Evolutionary conservation across 2,797 vertebrate genomes (phyloP).

Genomic region (Leptoclinus maculatus): DNA sequence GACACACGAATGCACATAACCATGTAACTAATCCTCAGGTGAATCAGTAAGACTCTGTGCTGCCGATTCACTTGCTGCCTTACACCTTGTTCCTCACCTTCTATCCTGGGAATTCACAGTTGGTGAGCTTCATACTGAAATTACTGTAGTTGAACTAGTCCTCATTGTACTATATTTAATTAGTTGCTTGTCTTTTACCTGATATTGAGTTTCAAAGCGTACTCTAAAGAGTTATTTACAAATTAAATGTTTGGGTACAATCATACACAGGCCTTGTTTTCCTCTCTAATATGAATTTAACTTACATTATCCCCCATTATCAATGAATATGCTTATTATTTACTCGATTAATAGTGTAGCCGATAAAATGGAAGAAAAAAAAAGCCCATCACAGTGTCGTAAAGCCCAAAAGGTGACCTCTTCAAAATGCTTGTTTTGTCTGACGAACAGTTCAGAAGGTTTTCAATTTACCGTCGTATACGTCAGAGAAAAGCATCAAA

Average conservation of each 20-base stretch:
- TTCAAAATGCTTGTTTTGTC: neutral
- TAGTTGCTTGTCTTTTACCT: conserved; percentile 1
- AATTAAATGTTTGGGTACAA: neutral
- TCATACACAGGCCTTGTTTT: neutral
- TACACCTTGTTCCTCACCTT: conserved; percentile 36
- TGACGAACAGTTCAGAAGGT: neutral
- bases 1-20: conserved; percentile 48
- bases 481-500: neutral
- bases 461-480: neutral
- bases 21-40: conserved; percentile 61
- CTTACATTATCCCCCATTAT: no score
- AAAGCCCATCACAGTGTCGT: neutral
- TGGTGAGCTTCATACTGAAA: conserved; percentile 60
- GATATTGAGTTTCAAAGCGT: no score
- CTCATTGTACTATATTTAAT: conserved; percentile 9
- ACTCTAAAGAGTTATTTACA: neutral
- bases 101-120: conserved; percentile 44
- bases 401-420: neutral
- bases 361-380: neutral
- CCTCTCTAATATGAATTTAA: neutral
- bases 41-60: conserved; percentile 35
- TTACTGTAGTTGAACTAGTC: conserved; percentile 9
- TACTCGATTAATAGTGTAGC: neutral
- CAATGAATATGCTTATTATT: neutral
- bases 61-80: conserved; percentile 45